Percentiles rank a stretch among this genome's conserved stretches.
These are phyloP conservation scores for Scophthalmus maximus DNA, from an alignment of 2,113 vertebrate genomes.

Conservation along the genomic window DNA sequence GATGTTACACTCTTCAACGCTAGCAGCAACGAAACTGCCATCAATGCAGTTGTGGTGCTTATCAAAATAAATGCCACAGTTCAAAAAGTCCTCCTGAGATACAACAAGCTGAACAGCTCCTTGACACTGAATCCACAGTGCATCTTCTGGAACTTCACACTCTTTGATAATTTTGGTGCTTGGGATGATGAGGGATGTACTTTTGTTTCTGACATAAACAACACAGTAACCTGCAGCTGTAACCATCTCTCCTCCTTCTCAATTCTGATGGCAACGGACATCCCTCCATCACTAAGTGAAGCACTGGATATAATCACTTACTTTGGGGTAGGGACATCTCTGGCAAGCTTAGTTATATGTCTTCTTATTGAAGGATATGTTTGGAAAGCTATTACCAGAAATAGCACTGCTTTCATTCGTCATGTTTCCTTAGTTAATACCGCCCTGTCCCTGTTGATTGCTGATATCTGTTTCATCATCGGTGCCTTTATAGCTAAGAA, in stretches of 20 bases:
- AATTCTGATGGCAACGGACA: conserved; percentile 84
- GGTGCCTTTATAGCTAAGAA: conserved; percentile 62
- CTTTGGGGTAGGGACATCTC: conserved; percentile 85
- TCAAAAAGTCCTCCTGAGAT: conserved; percentile 76
- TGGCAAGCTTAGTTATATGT: conserved; percentile 86
- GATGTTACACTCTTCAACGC: not conserved
- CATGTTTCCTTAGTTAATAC: conserved; percentile 90
- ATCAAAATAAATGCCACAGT: conserved; percentile 72
- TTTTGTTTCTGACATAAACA: not conserved
- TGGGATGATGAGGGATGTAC: conserved; percentile 83
- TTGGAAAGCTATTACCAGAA: conserved; percentile 84
- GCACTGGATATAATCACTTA: conserved; percentile 76
- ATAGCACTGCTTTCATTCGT: conserved; percentile 87
- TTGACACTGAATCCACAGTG: conserved; percentile 71
- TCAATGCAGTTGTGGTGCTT: conserved; percentile 85
- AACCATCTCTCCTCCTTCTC: conserved; percentile 88
- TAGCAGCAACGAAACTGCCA: conserved; percentile 75
- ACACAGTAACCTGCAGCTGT: conserved; percentile 81
- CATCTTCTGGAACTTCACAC: conserved; percentile 85
- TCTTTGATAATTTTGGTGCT: conserved; percentile 43
- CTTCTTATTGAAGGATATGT: conserved; percentile 83
- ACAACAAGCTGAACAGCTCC: conserved; percentile 75
- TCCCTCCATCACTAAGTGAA: fast-evolving
- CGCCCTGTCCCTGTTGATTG: conserved; percentile 82
- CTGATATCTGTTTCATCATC: conserved; percentile 88